phyloP scores from a whole-genome alignment of 2,113 vertebrate genomes.

The Dermatemys mawii region DNA sequence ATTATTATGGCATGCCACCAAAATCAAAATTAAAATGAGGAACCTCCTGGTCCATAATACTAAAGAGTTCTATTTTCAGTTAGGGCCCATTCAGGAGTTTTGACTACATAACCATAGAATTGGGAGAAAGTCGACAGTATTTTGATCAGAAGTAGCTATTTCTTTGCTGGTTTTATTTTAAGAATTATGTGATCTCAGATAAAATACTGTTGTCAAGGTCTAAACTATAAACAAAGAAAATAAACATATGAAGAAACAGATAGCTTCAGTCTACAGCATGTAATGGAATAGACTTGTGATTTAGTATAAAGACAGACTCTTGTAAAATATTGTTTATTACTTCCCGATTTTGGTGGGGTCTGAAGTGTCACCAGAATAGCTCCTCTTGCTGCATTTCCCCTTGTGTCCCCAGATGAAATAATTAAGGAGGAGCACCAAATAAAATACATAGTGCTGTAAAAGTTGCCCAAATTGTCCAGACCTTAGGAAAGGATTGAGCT shows the following conservation, averaged over 20 bases:
- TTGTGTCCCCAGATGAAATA: not conserved
- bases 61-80: not conserved
- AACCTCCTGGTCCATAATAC: not conserved
- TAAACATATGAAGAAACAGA: not conserved
- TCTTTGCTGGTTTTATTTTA: not conserved
- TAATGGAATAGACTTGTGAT: not conserved
- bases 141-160: not conserved
- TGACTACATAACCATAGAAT: not conserved
- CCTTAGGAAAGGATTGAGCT: not conserved
- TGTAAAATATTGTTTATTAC: not conserved
- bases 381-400: not conserved
- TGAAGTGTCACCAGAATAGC: not conserved
- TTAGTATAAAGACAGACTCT: not conserved
- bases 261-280: not conserved
- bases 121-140: not conserved
- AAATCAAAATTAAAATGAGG: not conserved
- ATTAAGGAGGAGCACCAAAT: not conserved
- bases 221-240: not conserved
- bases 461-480: not conserved
- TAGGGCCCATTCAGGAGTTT: not conserved
- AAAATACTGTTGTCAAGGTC: not conserved
- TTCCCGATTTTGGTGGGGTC: fast-evolving
- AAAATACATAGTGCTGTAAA: fast-evolving
- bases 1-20: not conserved
- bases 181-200: not conserved